Percentiles rank a stretch among this genome's conserved stretches.
These are phyloP conservation scores for Denticeps clupeoides DNA, from an alignment of 2,797 vertebrate species.

Conservation along the genomic window DNA sequence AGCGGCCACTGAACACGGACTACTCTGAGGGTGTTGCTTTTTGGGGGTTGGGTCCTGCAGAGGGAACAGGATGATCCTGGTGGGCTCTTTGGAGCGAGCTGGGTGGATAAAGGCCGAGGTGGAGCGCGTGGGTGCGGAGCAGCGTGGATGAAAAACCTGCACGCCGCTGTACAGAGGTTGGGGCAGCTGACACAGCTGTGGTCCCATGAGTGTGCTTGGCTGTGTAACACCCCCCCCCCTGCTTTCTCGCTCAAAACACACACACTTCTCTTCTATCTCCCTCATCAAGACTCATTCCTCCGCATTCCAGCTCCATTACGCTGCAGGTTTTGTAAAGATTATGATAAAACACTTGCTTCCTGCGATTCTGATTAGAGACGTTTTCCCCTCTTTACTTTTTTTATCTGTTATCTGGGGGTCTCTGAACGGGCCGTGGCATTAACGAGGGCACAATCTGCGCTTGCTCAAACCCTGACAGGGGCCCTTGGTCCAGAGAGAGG, in stretches of 20 bases:
- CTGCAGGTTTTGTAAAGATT: slow-evolving; percentile 43
- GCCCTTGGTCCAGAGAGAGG: too few species aligned
- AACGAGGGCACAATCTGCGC: slow-evolving; percentile 28
- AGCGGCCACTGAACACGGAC: too few species aligned
- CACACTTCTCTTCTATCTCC: slow-evolving; percentile 33
- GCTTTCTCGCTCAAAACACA: slow-evolving; percentile 23
- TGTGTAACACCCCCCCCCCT: slow-evolving; percentile 3
- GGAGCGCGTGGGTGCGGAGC: background rate
- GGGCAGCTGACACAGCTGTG: slow-evolving; percentile 52
- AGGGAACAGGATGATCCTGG: too few species aligned
- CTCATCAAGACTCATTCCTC: slow-evolving; percentile 44
- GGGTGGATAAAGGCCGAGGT: too few species aligned
- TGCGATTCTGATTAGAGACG: slow-evolving; percentile 55
- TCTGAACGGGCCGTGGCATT: slow-evolving; percentile 8
- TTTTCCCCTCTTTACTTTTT: slow-evolving; percentile 24
- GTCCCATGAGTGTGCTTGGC: slow-evolving; percentile 27
- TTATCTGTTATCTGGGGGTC: slow-evolving; percentile 42
- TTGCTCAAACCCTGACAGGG: slow-evolving; percentile 35
- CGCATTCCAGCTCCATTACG: slow-evolving; percentile 46
- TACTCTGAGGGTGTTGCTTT: too few species aligned
- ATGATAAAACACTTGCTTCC: slow-evolving; percentile 58
- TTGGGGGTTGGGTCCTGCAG: too few species aligned
- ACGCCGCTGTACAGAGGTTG: background rate
- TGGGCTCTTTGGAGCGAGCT: too few species aligned
- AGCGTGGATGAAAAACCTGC: too few species aligned